Evolutionary conservation across 2,113 vertebrate species (phyloP).

Genomic region (Rhinoderma darwinii): DNA sequence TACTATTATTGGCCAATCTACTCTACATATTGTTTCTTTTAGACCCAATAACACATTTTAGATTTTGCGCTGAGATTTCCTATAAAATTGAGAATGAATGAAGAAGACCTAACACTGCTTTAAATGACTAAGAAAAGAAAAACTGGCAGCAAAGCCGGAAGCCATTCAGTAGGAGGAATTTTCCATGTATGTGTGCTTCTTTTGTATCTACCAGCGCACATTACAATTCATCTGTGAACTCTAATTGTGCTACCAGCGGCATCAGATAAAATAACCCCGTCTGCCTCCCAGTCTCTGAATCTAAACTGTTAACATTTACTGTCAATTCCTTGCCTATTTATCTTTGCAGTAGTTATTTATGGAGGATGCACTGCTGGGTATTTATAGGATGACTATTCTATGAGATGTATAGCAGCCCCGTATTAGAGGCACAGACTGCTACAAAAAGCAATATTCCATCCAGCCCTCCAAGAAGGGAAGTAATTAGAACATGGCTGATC

Average conservation of each 20-base stretch:
- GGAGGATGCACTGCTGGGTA: conserved; percentile 4
- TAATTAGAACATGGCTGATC: conserved; percentile 25
- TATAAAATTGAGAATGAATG: neutral
- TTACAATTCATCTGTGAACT: conserved; percentile 6
- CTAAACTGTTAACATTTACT: conserved; percentile 36
- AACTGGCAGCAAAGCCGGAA: neutral
- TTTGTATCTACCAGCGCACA: neutral
- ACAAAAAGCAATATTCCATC: conserved; percentile 21
- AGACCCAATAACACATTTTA: neutral
- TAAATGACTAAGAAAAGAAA: neutral
- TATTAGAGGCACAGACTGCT: neutral
- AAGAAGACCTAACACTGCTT: neutral
- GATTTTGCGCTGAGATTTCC: neutral
- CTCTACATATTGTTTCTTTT: neutral
- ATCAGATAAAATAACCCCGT: neutral
- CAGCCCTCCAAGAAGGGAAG: conserved; percentile 1
- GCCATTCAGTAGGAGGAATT: neutral
- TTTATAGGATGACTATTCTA: conserved; percentile 34
- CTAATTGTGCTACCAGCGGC: conserved; percentile 1
- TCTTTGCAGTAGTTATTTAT: conserved; percentile 32
- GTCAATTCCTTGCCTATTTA: conserved; percentile 32
- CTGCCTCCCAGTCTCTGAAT: neutral
- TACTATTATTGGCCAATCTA: neutral
- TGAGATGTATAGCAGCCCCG: conserved; percentile 25
- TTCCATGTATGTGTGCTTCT: neutral